Evolutionary conservation across 2,797 vertebrate species (phyloP), one percentile per base, ranked within the genome.

Genomic region (Paedocypris micromegethes): DNA sequence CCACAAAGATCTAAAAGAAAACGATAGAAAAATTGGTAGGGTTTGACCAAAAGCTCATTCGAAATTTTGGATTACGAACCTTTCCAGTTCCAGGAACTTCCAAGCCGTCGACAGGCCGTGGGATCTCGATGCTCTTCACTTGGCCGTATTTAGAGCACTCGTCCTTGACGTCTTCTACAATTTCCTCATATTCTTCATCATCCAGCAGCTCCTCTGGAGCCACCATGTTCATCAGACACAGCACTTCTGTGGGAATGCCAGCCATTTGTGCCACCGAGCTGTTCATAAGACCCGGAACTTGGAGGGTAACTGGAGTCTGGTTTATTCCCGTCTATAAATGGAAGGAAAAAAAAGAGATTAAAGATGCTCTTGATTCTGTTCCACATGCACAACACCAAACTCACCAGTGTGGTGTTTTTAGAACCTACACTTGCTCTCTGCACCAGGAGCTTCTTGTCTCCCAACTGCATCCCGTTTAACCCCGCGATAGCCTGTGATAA

Each of bases 191-290:
- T 70, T 96, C 93, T 51, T 96, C 93, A 0, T 96, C 93, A 5
- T 95, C 94, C 78, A 95, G 74, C 68, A 96, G 88, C 86, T 96
- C 94, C 79, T 95, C 93, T 0, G 93, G 92, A 64, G 93, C 91
- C 77, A 96, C 94, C 94, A 96, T 96, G 84, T 96, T 96, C 93
- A 96, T 94, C 82, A 96, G 90, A 80, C 94, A 96, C 59, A 96
- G 84, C 40, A 96, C 91, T 83, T 95, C 93, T 0, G 94, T 96
- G 38, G 94, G 94, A 80, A 94, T 90, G 23, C 93, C 93, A 0
- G 92, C 93, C 93, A 95, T 95, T 84, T 94, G 93, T 66, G 89
- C 93, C 69, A 96, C 88, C 2, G 93, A 92, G 39, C 91, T 94
- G 81, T 93, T 94, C 88, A 91, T 88, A 79, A 96, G 85, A 55